These are phyloP conservation scores for Strigamia maritima DNA, from an alignment of 2,888 invertebrate species.

Conservation along the genomic window DNA sequence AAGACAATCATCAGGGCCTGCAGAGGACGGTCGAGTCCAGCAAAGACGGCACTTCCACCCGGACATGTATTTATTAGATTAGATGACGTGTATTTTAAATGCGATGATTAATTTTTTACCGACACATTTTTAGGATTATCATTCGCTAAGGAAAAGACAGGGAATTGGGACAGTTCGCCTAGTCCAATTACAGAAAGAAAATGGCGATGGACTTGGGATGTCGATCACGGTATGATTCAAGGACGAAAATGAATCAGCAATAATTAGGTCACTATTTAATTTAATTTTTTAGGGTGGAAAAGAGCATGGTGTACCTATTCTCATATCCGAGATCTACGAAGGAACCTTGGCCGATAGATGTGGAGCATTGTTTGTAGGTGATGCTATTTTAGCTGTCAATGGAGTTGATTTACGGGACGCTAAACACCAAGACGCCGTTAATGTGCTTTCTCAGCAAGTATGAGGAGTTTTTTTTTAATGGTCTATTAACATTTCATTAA, in stretches of 20 bases:
- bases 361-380: constrained; percentile 72
- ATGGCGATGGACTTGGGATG: constrained; percentile 77
- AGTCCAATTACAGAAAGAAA: constrained; percentile 67
- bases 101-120: not conserved
- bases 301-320: constrained; percentile 80
- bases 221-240: constrained; percentile 68
- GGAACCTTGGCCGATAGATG: constrained; percentile 75
- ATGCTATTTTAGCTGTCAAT: constrained; percentile 78
- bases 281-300: constrained; percentile 66
- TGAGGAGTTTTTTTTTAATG: not conserved
- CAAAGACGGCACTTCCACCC: constrained; percentile 38
- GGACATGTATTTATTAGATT: constrained; percentile 39
- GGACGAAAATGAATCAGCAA: not conserved
- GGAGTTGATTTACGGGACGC: constrained; percentile 71
- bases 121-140: constrained; percentile 48
- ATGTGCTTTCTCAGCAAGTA: constrained; percentile 69
- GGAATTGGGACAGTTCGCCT: constrained; percentile 54
- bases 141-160: constrained; percentile 50
- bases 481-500: not conserved
- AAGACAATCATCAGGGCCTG: constrained; percentile 69
- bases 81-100: not conserved
- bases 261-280: not conserved
- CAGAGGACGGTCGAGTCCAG: constrained; percentile 49
- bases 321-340: constrained; percentile 74
- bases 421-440: constrained; percentile 77